These are phyloP conservation scores for Arrhopalites spinosus DNA, from an alignment of 2,888 invertebrate species.

Conservation along the genomic window DNA sequence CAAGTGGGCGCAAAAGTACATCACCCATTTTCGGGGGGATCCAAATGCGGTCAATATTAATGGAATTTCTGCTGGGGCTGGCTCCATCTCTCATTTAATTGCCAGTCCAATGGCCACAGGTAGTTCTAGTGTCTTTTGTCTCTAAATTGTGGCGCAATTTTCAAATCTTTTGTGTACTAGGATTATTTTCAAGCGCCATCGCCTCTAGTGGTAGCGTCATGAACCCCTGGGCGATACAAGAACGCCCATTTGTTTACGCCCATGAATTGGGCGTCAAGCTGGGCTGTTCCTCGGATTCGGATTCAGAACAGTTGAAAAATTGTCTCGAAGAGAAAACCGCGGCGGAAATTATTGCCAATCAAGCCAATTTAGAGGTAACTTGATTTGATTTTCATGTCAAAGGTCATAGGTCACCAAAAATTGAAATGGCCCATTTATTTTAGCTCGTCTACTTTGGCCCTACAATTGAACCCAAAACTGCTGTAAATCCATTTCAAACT, in stretches of 20 bases:
- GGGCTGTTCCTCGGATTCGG: slow-evolving; percentile 41
- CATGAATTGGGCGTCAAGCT: slow-evolving; percentile 35
- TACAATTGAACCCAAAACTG: neutral
- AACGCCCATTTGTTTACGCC: slow-evolving; percentile 41
- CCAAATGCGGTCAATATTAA: no score
- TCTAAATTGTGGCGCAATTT: no score
- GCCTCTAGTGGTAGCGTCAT: slow-evolving; percentile 43
- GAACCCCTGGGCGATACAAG: slow-evolving; percentile 43
- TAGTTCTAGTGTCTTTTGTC: no score
- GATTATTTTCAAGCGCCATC: slow-evolving; percentile 45
- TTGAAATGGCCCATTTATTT: no score
- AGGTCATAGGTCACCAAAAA: no score
- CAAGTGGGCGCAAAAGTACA: no score
- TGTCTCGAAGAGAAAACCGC: slow-evolving; percentile 38
- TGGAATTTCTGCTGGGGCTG: no score
- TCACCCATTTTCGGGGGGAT: no score
- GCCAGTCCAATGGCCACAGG: no score
- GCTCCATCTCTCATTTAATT: no score
- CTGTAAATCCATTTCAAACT: neutral
- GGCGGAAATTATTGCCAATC: slow-evolving; percentile 32
- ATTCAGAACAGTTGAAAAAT: slow-evolving; percentile 36
- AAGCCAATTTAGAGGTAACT: no score
- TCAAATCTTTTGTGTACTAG: slow-evolving; percentile 19
- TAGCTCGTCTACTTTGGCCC: neutral
- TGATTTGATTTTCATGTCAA: no score